Evolutionary conservation across 2,888 invertebrate species (phyloP).

Genomic region (Rutpela maculata): DNA sequence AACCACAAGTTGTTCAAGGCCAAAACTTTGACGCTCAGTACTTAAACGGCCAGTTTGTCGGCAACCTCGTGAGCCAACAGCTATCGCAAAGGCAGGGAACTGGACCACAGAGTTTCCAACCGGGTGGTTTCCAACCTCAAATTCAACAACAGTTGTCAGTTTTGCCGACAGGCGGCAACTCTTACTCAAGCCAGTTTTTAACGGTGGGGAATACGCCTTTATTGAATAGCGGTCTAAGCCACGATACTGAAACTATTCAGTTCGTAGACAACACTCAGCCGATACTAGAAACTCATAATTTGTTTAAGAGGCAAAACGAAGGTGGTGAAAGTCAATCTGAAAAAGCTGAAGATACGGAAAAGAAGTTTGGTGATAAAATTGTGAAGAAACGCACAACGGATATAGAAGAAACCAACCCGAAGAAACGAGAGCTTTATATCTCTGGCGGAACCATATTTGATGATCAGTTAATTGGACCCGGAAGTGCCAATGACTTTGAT

Average conservation of each 20-base stretch:
- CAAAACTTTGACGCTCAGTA: constrained; percentile 77
- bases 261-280: constrained; percentile 76
- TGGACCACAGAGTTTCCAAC: constrained; percentile 43
- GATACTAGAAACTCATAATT: constrained; percentile 71
- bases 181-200: constrained; percentile 54
- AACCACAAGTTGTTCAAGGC: constrained; percentile 75
- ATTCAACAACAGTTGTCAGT: constrained; percentile 46
- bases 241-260: constrained; percentile 75
- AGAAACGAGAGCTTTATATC: constrained; percentile 81
- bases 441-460: constrained; percentile 83
- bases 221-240: constrained; percentile 74
- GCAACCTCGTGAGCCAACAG: constrained; percentile 65
- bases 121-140: constrained; percentile 27
- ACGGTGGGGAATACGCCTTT: constrained; percentile 71
- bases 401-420: constrained; percentile 59
- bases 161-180: constrained; percentile 25
- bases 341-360: constrained; percentile 1
- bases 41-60: constrained; percentile 80
- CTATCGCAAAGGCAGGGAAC: constrained; percentile 54
- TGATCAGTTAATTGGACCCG: constrained; percentile 71
- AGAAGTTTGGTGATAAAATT: constrained; percentile 58
- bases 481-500: constrained; percentile 71
- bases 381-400: constrained; percentile 53
- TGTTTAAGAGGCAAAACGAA: constrained; percentile 74
- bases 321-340: constrained; percentile 39